A percentile compares a stretch with the other conserved stretches of the same genome.
Evolutionary conservation across 2,113 vertebrate species (phyloP).

Genomic region (Baryphthengus martii): DNA sequence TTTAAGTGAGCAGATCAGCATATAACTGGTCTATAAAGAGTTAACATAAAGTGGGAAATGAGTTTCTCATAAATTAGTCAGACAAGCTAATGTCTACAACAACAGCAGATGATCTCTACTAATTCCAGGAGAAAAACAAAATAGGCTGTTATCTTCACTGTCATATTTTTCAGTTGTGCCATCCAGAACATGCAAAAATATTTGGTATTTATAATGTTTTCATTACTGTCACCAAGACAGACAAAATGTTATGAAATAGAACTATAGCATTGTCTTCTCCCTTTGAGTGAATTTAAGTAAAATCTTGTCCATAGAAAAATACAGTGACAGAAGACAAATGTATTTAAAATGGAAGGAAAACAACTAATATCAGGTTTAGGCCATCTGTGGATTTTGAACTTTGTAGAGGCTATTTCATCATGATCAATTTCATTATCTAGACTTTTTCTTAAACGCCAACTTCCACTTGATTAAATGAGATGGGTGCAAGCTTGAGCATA

Average conservation of each 20-base stretch:
- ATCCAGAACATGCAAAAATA: neutral
- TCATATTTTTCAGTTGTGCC: neutral
- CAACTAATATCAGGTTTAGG: neutral
- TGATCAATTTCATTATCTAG: neutral
- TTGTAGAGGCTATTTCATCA: constrained; percentile 39
- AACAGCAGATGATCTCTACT: neutral
- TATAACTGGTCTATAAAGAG: neutral
- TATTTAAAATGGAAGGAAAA: constrained; percentile 13
- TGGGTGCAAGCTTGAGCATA: too few species aligned
- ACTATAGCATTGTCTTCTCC: neutral
- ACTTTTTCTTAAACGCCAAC: neutral
- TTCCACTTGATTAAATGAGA: constrained; percentile 21
- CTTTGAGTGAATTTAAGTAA: neutral
- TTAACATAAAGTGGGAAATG: neutral
- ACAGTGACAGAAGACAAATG: constrained; percentile 10
- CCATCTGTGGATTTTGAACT: constrained; percentile 23
- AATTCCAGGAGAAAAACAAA: neutral
- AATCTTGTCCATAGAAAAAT: neutral
- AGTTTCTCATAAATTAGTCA: neutral
- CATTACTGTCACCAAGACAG: neutral
- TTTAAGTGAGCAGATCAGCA: neutral
- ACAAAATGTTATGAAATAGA: neutral
- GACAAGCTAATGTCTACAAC: neutral
- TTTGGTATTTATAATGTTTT: neutral
- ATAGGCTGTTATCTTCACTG: neutral